Evolutionary conservation across 1,140 invertebrate species (phyloP), one percentile per base, ranked within the genome.

Genomic region (Nixonia krombeini): DNA sequence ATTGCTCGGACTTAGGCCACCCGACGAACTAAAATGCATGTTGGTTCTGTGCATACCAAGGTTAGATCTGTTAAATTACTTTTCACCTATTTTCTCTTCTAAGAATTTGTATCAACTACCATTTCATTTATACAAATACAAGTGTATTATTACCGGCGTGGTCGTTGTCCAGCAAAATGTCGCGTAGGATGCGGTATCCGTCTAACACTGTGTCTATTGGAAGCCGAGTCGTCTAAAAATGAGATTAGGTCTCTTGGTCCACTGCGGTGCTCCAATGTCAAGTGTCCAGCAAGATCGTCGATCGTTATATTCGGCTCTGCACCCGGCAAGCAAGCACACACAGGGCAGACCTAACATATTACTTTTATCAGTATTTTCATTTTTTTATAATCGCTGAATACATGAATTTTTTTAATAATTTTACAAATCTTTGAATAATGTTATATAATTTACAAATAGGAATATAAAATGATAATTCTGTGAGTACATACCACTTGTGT

Each of bases 261-360:
- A 76, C 90, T 92, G 74, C 94, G 90, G 87, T 99, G 97, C 80
- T 99, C 96, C 64, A 98, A 84, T 69, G 93, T 95, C 73, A 99
- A 89, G 89, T 99, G 97, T 75, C 94, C 94, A 70, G 95, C 92
- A 87, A 99, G 97, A 87, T 99, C 97, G 88, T 99, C 96, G 64
- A 96, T 98, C 76, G 98, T 93, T 80, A 97, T 91, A 88, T 98
- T 99, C 53, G 97, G 96, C 84, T 99, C 97, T 23, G 96, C 96
- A 72, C 96, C 96, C 47, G 96, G 96, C 81, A 96, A 88, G 47
- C 95, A 93, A 38, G 96, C 96, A 89, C 97, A 99, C 55, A 99
- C 91, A 72, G 97, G 97, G 88, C 97, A 99, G 35, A 99, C 94
- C 88, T 91, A 21, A 21, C 6, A 6, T 21, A 3, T 21, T 21